phyloP scores from a whole-genome alignment of 2,888 invertebrate species.

The Polyommatus iphigenia region DNA sequence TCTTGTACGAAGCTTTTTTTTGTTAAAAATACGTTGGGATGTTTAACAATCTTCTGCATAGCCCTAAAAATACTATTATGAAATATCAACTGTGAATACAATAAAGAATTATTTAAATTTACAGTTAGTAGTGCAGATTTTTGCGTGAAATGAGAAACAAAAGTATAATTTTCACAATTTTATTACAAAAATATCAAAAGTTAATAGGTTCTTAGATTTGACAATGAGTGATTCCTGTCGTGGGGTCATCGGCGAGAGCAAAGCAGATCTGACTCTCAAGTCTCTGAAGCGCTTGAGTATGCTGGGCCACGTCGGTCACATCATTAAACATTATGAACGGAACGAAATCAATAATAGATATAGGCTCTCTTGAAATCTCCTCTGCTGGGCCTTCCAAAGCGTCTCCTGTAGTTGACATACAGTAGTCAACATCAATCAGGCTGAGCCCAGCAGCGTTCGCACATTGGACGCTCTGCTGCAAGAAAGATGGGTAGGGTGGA shows the following conservation, averaged over 20 bases:
- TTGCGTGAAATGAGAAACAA: background rate
- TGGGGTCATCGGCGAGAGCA: slow-evolving; percentile 56
- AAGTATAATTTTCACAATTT: background rate
- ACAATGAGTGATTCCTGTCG: slow-evolving; percentile 54
- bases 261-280: slow-evolving; percentile 57
- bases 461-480: slow-evolving; percentile 55
- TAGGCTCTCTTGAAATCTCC: slow-evolving; percentile 49
- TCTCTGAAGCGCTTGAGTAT: slow-evolving; percentile 47
- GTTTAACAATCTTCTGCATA: too few relatives aligned
- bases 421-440: slow-evolving; percentile 56
- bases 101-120: background rate
- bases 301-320: slow-evolving; percentile 44
- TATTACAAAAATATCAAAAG: background rate
- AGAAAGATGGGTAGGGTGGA: slow-evolving; percentile 50
- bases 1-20: too few relatives aligned
- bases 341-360: slow-evolving; percentile 53
- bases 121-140: background rate
- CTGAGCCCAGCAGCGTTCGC: slow-evolving; percentile 55
- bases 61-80: too few relatives aligned
- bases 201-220: slow-evolving; percentile 41
- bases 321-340: slow-evolving; percentile 63
- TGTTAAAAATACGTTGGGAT: too few relatives aligned
- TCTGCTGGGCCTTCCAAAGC: slow-evolving; percentile 55
- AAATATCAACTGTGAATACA: too few relatives aligned
- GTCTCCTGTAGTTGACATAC: slow-evolving; percentile 54